A percentile compares a stretch with the other conserved stretches of the same genome.
These are phyloP conservation scores for Cotesia congregata DNA, from an alignment of 2,888 invertebrate genomes.

Conservation along the genomic window DNA sequence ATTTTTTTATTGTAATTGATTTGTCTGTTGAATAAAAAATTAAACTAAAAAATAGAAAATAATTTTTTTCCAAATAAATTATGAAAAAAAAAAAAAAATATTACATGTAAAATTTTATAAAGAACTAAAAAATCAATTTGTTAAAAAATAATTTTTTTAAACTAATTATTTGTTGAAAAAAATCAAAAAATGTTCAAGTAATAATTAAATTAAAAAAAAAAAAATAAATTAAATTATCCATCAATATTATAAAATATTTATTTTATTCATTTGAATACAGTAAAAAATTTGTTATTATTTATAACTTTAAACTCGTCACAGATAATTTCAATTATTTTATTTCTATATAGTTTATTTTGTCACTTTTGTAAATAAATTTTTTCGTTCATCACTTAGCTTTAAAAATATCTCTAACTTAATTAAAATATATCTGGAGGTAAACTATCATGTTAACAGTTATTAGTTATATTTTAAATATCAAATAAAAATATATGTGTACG, in stretches of 20 bases:
- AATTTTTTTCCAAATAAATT: too few relatives aligned
- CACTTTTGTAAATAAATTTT: conserved; percentile 18
- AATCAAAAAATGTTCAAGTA: too few relatives aligned
- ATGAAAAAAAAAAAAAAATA: too few relatives aligned
- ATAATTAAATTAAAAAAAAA: too few relatives aligned
- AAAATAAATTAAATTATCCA: background rate
- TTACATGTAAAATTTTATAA: too few relatives aligned
- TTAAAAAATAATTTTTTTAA: too few relatives aligned
- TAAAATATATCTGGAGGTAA: conserved; percentile 2
- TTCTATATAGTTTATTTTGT: background rate
- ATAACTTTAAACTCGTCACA: background rate
- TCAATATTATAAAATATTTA: background rate
- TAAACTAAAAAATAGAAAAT: too few relatives aligned
- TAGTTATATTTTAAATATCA: background rate
- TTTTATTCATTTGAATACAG: background rate
- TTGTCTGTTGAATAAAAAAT: too few relatives aligned
- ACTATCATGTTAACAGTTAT: background rate
- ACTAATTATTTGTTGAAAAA: too few relatives aligned
- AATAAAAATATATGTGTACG: background rate
- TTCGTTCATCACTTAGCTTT: background rate
- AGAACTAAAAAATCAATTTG: too few relatives aligned
- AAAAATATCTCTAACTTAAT: background rate
- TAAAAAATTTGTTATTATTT: background rate
- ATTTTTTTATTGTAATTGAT: too few relatives aligned
- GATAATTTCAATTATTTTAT: background rate